Conservation (phyloP, 2,888 invertebrate species). For the Diachrysia chrysitis region DNA sequence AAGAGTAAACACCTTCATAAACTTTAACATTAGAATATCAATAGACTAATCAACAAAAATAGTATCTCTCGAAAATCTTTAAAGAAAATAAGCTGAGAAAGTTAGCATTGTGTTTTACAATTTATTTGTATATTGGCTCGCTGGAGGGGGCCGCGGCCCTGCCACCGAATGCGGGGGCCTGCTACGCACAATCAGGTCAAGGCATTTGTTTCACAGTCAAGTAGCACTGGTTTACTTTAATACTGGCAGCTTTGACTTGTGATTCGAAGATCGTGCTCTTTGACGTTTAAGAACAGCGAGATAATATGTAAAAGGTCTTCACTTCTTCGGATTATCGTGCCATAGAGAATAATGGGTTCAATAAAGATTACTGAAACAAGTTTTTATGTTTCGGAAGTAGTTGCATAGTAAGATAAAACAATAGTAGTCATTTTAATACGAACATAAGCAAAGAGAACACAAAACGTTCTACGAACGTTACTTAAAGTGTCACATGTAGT, state of each 20-base stretch:
- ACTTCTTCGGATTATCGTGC: neutral
- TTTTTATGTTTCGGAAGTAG: neutral
- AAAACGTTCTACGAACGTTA: constrained; percentile 20
- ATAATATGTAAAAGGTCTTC: neutral
- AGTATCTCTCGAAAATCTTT: neutral
- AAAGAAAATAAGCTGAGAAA: neutral
- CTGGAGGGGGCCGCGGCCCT: constrained; percentile 34
- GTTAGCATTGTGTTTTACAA: constrained; percentile 26
- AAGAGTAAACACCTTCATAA: too few relatives aligned
- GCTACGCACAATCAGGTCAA: constrained; percentile 65
- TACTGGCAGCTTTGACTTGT: constrained; percentile 34
- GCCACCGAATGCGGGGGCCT: constrained; percentile 47
- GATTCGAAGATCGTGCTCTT: constrained; percentile 19
- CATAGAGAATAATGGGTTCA: neutral
- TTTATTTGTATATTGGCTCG: constrained; percentile 47
- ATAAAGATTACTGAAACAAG: neutral
- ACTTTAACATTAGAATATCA: too few relatives aligned
- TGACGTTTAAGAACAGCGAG: neutral
- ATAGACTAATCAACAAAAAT: neutral
- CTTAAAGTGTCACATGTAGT: constrained; percentile 32
- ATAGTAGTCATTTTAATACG: constrained; percentile 22
- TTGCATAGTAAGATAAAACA: neutral
- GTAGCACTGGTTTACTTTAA: constrained; percentile 53
- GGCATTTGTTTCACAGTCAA: constrained; percentile 59
- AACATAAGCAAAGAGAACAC: constrained; percentile 6